phyloP scores from a whole-genome alignment of 2,113 vertebrate genomes.

The Phodopus roborovskii region DNA sequence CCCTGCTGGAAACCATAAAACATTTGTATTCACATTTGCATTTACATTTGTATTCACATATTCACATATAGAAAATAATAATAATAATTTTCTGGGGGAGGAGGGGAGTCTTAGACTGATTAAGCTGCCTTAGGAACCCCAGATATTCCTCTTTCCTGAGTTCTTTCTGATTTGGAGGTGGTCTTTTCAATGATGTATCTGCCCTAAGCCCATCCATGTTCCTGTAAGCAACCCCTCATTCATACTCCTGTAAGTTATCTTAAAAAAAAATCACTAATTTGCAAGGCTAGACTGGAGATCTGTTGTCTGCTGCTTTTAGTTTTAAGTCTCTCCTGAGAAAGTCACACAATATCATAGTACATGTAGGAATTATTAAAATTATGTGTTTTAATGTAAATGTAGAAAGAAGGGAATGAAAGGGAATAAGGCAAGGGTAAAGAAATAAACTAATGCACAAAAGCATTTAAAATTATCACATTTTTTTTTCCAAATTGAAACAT shows the following conservation, averaged over 20 bases:
- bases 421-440: background rate
- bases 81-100: background rate
- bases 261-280: background rate
- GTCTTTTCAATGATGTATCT: background rate
- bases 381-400: background rate
- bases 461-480: background rate
- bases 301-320: background rate
- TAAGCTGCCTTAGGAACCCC: background rate
- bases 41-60: background rate
- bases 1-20: background rate
- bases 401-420: background rate
- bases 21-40: background rate
- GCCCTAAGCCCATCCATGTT: background rate
- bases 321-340: background rate
- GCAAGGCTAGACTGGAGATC: too few species aligned
- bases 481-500: background rate
- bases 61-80: too few species aligned
- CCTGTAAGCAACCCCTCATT: background rate
- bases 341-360: background rate
- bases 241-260: background rate
- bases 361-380: background rate
- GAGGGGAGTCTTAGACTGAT: background rate
- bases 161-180: rapidly evolving
- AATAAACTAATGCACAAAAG: background rate
- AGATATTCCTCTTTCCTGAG: background rate